Conservation (phyloP, 2,113 vertebrate species). For the Cebidichthys violaceus region DNA sequence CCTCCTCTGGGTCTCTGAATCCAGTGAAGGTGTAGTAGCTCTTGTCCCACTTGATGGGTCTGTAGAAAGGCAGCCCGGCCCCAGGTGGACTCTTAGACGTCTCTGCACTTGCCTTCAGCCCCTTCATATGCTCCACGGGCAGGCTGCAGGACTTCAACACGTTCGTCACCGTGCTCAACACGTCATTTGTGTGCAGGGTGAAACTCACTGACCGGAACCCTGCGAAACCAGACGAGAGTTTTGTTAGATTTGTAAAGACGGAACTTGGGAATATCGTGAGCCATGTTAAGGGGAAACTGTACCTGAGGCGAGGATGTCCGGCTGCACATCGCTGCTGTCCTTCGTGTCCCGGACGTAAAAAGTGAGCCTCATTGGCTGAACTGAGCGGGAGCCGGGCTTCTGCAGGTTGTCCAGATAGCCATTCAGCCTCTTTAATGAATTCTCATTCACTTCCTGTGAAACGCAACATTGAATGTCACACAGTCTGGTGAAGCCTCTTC, state of each 20-base stretch:
- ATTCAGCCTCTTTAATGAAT: slow-evolving; percentile 95
- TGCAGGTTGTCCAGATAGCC: slow-evolving; percentile 94
- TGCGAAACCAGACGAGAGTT: slow-evolving; percentile 55
- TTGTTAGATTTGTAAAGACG: not conserved
- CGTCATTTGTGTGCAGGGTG: slow-evolving; percentile 90
- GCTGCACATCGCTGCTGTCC: slow-evolving; percentile 79
- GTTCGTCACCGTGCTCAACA: slow-evolving; percentile 91
- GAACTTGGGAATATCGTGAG: not conserved
- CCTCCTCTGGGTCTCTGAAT: slow-evolving; percentile 93
- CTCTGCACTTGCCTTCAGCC: slow-evolving; percentile 56
- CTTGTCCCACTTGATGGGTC: slow-evolving; percentile 96
- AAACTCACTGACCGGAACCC: slow-evolving; percentile 94
- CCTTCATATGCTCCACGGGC: slow-evolving; percentile 89
- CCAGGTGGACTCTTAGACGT: slow-evolving; percentile 54
- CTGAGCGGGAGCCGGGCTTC: slow-evolving; percentile 85
- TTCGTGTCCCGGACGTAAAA: slow-evolving; percentile 94
- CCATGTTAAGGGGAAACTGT: slow-evolving; percentile 25
- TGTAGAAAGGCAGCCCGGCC: slow-evolving; percentile 78
- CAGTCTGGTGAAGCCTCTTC: not conserved
- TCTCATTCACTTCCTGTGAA: slow-evolving; percentile 95
- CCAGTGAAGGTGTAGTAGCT: slow-evolving; percentile 95
- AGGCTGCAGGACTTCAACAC: slow-evolving; percentile 95
- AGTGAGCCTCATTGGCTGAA: slow-evolving; percentile 90
- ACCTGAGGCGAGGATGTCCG: slow-evolving; percentile 84
- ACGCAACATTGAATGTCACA: slow-evolving; percentile 1